phyloP scores from a whole-genome alignment of 2,888 invertebrate genomes.

The Drosophila affinis region DNA sequence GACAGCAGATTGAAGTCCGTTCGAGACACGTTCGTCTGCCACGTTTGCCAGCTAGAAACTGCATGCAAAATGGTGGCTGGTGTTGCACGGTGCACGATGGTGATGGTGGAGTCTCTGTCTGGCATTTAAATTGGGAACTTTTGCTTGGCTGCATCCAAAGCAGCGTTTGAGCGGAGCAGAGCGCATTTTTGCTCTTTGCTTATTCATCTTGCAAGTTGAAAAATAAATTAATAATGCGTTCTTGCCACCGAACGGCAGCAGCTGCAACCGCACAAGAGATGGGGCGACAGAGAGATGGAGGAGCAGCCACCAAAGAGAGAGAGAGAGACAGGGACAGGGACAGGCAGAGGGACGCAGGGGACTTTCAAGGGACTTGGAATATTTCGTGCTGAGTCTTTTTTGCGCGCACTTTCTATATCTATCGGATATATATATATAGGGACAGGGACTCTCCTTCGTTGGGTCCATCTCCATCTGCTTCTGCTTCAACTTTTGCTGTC shows the following conservation, averaged over 20 bases:
- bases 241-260: slow-evolving; percentile 72
- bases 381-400: slow-evolving; percentile 32
- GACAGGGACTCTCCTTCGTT: slow-evolving; percentile 20
- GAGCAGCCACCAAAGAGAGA: background rate
- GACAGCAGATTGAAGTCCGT: slow-evolving; percentile 68
- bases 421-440: background rate
- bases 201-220: slow-evolving; percentile 78
- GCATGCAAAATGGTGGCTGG: slow-evolving; percentile 65
- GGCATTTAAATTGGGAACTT: slow-evolving; percentile 65
- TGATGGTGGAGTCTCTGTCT: background rate
- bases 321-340: background rate
- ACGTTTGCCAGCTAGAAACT: slow-evolving; percentile 39
- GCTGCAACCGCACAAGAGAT: slow-evolving; percentile 65
- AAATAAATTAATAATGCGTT: slow-evolving; percentile 79
- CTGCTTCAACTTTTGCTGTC: background rate
- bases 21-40: slow-evolving; percentile 53
- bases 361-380: slow-evolving; percentile 33
- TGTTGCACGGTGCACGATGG: background rate
- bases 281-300: slow-evolving; percentile 1
- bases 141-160: slow-evolving; percentile 39
- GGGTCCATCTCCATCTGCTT: slow-evolving; percentile 26
- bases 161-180: slow-evolving; percentile 40
- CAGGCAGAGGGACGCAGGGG: slow-evolving; percentile 1
- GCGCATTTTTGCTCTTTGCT: slow-evolving; percentile 75
- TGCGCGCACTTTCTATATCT: slow-evolving; percentile 12